Evolutionary conservation across 2,113 vertebrate species (phyloP), one percentile per base, ranked within the genome.

Genomic region (Eidolon helvum): DNA sequence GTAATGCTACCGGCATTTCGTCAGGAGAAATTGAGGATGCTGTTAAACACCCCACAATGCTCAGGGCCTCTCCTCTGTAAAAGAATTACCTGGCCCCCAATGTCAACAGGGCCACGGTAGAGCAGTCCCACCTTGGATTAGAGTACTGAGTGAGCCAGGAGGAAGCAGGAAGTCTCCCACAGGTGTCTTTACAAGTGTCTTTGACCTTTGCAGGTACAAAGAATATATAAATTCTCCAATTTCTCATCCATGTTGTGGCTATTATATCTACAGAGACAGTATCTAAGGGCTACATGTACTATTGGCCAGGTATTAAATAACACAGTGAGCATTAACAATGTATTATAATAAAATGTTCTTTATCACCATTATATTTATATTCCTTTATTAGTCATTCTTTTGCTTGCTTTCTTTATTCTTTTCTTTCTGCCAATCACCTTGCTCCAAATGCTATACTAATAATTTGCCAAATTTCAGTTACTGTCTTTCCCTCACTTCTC

Each of bases 271-370:
- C 43, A 21, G 38, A 55, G 33, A 68, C 1, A 1, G 33, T 9
- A 61, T 57, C 35, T 33, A 28, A 69, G 45, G n/a, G 33, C 14
- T 90, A 2, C 35, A 2, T 69, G n/a, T 84, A 55, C 77, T 83
- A 14, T 57, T 50, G 24, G 40, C 35, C 48, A 95, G 55, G 43
- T 87, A 83, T 75, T 95, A 91, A 97, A 97, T 75, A 95, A 89
- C 86, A 33, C 40, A 84, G 33, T 55, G 15, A 43, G 68, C 86
- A 89, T 97, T 90, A 95, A 96, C 78, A 96, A 96, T 96, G 30
- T 0, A 91, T 50, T 66, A 5, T 78, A 90, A 93, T 95, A 88
- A 91, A 95, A 61, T 71, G 22, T 79, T 95, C 57, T 78, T 71
- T 69, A 68, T 92, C 30, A 48, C 22, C 28, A 75, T 84, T 87